A percentile compares a stretch with the other conserved stretches of the same genome.
phyloP scores from a whole-genome alignment of 2,113 vertebrate genomes.

The Cnemophilus loriae region DNA sequence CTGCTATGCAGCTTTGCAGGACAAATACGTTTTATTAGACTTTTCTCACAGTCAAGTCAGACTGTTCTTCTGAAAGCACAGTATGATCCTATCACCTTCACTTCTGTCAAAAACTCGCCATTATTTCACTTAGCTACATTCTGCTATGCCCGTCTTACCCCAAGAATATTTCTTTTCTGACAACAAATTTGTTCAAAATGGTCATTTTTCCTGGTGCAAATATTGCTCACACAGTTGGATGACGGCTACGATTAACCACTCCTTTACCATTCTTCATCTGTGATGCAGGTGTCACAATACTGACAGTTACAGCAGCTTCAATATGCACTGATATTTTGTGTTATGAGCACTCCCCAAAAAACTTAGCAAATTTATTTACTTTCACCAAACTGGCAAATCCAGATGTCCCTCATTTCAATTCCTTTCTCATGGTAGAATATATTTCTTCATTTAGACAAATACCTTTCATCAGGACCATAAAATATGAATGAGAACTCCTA shows the following conservation, averaged over 20 bases:
- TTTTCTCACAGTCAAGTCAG: background rate
- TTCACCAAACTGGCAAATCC: background rate
- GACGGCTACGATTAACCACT: background rate
- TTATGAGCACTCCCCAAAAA: background rate
- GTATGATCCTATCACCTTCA: background rate
- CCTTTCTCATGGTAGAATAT: background rate
- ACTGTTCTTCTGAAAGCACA: background rate
- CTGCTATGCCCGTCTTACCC: background rate
- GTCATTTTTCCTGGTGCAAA: background rate
- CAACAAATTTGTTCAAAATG: background rate
- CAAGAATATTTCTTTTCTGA: background rate
- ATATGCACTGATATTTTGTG: background rate
- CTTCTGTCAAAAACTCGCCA: background rate
- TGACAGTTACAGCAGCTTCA: background rate
- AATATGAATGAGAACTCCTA: background rate
- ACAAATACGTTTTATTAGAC: background rate
- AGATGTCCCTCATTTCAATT: background rate
- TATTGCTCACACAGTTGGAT: background rate
- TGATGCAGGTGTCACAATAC: background rate
- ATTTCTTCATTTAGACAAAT: background rate
- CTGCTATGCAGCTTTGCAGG: background rate
- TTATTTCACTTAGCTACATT: background rate
- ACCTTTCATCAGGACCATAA: fast-evolving
- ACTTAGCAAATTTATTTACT: background rate
- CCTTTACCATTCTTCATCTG: background rate